Evolutionary conservation across 2,113 vertebrate genomes (phyloP), one percentile per base, ranked within the genome.

Genomic region (Zootoca vivipara): DNA sequence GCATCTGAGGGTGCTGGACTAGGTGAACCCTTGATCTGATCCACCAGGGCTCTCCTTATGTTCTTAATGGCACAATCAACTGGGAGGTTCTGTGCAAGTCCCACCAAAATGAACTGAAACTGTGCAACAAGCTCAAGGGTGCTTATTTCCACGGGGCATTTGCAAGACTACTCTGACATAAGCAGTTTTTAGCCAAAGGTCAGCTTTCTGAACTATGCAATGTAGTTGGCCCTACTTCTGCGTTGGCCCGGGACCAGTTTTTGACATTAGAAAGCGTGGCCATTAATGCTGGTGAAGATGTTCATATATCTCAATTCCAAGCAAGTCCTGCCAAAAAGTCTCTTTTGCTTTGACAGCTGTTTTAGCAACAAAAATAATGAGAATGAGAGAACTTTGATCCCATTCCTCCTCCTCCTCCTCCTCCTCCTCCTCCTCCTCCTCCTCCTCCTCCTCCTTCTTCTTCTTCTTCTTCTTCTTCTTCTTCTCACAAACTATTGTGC

Each of bases 281-380:
- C 74, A 79, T 73, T 24, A 83, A 1, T 79, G 8, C 65, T 81
- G 81, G 73, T 74, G 26, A 85, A 24, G 83, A 9, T 4, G 40
- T 33, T 62, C 28, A 77, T 1, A 0, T 13, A 46, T 86, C 35
- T 16, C 83, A 83, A 18, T 33, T 88, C 33, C 78, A 90, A 22
- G 56, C 2, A 18, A 16, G 6, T 58, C 35, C 38, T 86, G 87
- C 83, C 88, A 90, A 90, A 91, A 92, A 16, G 56, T 74, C 18
- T 58, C 33, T 30, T 22, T 84, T 88, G 69, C 88, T 88, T 84
- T 38, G 80, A 85, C 73, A 89, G 12, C 67, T 89, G 64, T 52
- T 72, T 87, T 0, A 56, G 0, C 83, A n/a, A 83, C 35, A 67
- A n/a, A 62, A 89, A 79, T 91, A 86, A 3, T 46, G 7, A 52